These are phyloP conservation scores for Scarus forsteni DNA, from an alignment of 2,797 vertebrate species.

Conservation along the genomic window DNA sequence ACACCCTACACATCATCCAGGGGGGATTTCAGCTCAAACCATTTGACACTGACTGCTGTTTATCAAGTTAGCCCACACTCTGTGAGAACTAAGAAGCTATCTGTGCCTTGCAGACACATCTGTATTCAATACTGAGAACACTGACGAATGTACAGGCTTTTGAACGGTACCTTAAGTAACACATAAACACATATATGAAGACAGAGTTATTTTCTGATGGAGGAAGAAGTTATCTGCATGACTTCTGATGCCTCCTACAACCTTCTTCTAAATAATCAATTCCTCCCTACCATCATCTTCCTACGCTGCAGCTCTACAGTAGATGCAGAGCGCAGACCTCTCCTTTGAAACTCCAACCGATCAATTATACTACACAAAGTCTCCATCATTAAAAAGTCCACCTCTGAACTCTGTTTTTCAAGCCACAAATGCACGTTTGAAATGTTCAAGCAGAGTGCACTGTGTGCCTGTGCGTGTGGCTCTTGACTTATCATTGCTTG, in stretches of 20 bases:
- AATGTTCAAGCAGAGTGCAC: conserved; percentile 41
- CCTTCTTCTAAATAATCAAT: conserved; percentile 64
- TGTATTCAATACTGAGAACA: conserved; percentile 20
- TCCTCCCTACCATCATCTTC: conserved; percentile 54
- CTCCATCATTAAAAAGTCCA: conserved; percentile 62
- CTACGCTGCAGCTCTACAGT: conserved; percentile 47
- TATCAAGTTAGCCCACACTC: conserved; percentile 27
- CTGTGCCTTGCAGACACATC: conserved; percentile 21
- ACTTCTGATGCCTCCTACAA: conserved; percentile 51
- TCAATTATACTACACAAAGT: conserved; percentile 60
- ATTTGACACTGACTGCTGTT: conserved; percentile 51
- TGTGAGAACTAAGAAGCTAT: conserved; percentile 2
- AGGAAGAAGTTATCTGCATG: conserved; percentile 37
- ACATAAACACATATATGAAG: conserved; percentile 1
- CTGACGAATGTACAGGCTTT: conserved; percentile 19
- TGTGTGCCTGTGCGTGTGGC: conserved; percentile 31
- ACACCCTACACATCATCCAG: conserved; percentile 28
- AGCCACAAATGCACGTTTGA: conserved; percentile 56
- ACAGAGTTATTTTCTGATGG: conserved; percentile 10
- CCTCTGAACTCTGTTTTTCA: conserved; percentile 56
- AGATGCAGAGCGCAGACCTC: conserved; percentile 40
- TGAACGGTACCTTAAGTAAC: conserved; percentile 17
- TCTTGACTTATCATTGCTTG: conserved; percentile 62
- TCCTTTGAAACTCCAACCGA: conserved; percentile 50
- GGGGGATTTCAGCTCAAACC: conserved; percentile 47